Percentiles rank a stretch among this genome's conserved stretches.
Evolutionary conservation across 1,140 invertebrate genomes (phyloP).

Genomic region (Drosophila lacteicornis): DNA sequence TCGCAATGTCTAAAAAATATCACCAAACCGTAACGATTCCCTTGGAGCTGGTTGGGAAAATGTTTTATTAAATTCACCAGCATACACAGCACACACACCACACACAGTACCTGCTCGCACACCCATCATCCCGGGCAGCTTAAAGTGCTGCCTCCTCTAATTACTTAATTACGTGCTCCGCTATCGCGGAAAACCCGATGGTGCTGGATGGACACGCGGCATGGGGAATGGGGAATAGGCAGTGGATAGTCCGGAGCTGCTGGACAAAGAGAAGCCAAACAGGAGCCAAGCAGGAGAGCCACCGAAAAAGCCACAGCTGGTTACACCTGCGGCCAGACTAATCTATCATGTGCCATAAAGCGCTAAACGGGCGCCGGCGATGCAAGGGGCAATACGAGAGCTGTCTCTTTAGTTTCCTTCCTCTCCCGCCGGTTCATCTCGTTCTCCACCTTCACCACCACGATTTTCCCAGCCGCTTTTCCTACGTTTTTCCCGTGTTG

Average conservation of each 20-base stretch:
- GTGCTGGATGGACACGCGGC: conserved; percentile 9
- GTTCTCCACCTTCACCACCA: conserved; percentile 3
- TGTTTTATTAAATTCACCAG: conserved; percentile 11
- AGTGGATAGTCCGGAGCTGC: conserved; percentile 16
- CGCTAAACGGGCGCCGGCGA: conserved; percentile 36
- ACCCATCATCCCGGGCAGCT: conserved; percentile 24
- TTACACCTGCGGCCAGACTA: conserved; percentile 77
- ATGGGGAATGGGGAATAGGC: conserved; percentile 2
- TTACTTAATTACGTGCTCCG: conserved; percentile 58
- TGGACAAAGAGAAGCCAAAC: conserved; percentile 28
- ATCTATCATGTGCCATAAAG: conserved; percentile 82
- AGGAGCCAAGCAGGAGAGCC: conserved; percentile 34
- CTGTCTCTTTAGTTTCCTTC: conserved; percentile 36
- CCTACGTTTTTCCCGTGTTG: conserved; percentile 50
- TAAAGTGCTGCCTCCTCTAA: conserved; percentile 49
- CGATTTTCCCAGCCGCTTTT: conserved; percentile 9
- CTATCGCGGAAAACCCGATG: conserved; percentile 30
- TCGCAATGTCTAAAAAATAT: background rate
- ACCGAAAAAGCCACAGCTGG: conserved; percentile 56
- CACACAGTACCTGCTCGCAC: background rate
- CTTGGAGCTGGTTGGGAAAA: background rate
- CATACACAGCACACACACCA: background rate
- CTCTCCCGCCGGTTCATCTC: background rate
- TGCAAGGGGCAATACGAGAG: conserved; percentile 13
- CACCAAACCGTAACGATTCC: conserved; percentile 1